Evolutionary conservation across 2,888 invertebrate genomes (phyloP).

Genomic region (Apodemia duryi): DNA sequence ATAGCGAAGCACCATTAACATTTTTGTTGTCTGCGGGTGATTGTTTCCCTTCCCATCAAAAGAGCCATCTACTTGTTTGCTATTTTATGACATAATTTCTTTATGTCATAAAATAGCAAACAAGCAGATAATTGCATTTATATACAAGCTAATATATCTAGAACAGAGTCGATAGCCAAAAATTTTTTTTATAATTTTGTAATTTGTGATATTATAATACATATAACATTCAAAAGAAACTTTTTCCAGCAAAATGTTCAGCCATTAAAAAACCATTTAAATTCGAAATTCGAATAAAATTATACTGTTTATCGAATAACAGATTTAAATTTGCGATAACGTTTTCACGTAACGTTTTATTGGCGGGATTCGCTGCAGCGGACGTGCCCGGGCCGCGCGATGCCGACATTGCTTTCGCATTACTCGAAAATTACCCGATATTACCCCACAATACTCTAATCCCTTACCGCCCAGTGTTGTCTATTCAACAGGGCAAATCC

Average conservation of each 20-base stretch:
- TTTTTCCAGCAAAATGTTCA: neutral
- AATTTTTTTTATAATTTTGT: neutral
- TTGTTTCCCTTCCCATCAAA: too few species aligned
- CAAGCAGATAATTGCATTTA: too few species aligned
- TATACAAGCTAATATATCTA: too few species aligned
- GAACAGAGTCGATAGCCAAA: too few species aligned
- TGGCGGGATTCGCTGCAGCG: conserved; percentile 12
- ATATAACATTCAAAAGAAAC: neutral
- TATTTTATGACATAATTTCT: too few species aligned
- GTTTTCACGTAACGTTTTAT: conserved; percentile 17
- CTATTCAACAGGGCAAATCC: neutral
- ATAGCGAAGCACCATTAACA: too few species aligned
- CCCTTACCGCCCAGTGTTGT: neutral
- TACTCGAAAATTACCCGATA: conserved; percentile 22
- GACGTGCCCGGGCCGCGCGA: conserved; percentile 19
- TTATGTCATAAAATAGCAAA: too few species aligned
- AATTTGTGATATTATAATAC: neutral
- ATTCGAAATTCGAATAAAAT: conserved; percentile 16
- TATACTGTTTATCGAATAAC: conserved; percentile 20
- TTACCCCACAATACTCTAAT: conserved; percentile 15
- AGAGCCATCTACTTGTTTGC: too few species aligned
- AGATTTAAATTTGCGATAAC: conserved; percentile 16
- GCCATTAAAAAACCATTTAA: conserved; percentile 1
- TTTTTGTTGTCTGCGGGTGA: too few species aligned
- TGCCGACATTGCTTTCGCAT: conserved; percentile 23